Percentiles rank a stretch among this genome's conserved stretches.
phyloP scores from a whole-genome alignment of 2,113 vertebrate species.

The Corythornis cristatus region DNA sequence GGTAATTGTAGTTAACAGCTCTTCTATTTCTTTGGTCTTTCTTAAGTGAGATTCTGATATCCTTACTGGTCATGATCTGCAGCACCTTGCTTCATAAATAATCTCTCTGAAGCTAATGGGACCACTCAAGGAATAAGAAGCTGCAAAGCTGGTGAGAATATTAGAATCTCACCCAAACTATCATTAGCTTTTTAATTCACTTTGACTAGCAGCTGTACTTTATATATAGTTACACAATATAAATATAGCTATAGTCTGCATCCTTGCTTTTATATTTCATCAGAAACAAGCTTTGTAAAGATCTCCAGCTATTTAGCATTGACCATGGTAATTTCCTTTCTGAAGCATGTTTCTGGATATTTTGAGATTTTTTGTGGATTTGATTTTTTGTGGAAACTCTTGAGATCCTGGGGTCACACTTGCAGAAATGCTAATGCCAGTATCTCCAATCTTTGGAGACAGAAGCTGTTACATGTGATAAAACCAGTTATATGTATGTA shows the following conservation, averaged over 20 bases:
- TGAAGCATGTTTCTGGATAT: neutral
- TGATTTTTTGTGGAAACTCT: neutral
- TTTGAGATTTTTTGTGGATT: neutral
- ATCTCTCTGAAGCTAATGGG: constrained; percentile 2
- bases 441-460: neutral
- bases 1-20: constrained; percentile 13
- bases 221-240: no score
- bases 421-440: neutral
- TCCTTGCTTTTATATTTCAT: neutral
- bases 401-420: neutral
- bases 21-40: neutral
- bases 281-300: neutral
- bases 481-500: neutral
- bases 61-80: constrained; percentile 25
- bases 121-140: neutral
- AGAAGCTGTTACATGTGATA: neutral
- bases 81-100: constrained; percentile 39
- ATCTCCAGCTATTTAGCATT: neutral
- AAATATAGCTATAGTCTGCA: neutral
- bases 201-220: neutral
- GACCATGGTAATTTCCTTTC: neutral
- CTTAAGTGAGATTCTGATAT: constrained; percentile 33
- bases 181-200: neutral
- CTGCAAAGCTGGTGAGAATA: constrained; percentile 30
- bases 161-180: constrained; percentile 23